phyloP scores from a whole-genome alignment of 2,113 vertebrate species.

The Plestiodon gilberti region DNA sequence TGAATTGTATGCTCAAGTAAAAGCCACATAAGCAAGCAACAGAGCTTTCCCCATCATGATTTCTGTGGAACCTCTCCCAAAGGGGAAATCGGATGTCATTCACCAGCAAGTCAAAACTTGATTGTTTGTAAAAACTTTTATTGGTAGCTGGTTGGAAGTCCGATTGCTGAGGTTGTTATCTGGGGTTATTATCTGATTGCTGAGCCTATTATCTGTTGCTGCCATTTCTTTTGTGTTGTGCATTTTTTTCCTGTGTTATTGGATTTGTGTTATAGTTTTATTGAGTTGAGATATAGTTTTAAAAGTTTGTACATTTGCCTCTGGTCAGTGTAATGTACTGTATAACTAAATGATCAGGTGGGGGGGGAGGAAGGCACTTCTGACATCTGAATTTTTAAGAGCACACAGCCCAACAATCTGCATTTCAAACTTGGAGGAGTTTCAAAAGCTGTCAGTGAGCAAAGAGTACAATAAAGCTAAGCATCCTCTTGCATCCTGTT shows the following conservation, averaged over 20 bases:
- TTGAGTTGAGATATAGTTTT: neutral
- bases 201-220: neutral
- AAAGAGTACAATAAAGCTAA: neutral
- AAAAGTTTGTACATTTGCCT: neutral
- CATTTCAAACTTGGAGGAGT: neutral
- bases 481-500: neutral
- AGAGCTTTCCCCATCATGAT: neutral
- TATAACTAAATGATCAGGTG: neutral
- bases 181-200: neutral
- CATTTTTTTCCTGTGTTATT: neutral
- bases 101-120: neutral
- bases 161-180: neutral
- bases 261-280: neutral
- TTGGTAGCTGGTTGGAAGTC: neutral
- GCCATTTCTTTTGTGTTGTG: neutral
- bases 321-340: neutral
- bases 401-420: neutral
- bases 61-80: neutral
- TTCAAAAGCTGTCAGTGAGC: neutral
- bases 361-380: neutral
- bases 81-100: neutral
- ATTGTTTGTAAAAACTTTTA: neutral
- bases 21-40: neutral
- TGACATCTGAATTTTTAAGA: neutral
- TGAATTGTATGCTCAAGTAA: neutral